These are phyloP conservation scores for Trachythela sp. DNA, from an alignment of 64 coral and sea anemone genomes.

Conservation along the genomic window DNA sequence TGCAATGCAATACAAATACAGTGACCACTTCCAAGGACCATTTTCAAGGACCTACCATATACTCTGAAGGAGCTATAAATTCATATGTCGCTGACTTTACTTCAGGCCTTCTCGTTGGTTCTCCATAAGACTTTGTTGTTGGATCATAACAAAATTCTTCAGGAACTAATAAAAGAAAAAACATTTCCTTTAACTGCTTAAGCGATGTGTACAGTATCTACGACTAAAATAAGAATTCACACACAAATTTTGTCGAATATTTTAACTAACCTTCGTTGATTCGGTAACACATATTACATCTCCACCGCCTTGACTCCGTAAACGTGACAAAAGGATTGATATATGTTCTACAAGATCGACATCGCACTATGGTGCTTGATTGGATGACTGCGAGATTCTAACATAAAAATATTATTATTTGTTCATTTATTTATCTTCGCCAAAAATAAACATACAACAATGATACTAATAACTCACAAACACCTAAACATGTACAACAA, in stretches of 20 bases:
- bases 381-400: conserved; percentile 95
- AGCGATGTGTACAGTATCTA: no score
- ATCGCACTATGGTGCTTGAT: conserved; percentile 87
- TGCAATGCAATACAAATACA: not conserved
- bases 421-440: not conserved
- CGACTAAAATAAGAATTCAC: no score
- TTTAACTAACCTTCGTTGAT: conserved; percentile 80
- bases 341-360: conserved; percentile 97
- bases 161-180: conserved; percentile 60
- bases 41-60: conserved; percentile 54
- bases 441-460: no score
- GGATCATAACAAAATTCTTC: conserved; percentile 99
- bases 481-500: no score
- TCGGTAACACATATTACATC: conserved; percentile 95
- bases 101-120: conserved; percentile 92
- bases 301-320: conserved; percentile 78
- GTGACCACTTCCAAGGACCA: not conserved
- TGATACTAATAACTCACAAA: no score
- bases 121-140: conserved; percentile 75
- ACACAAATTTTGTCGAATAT: no score
- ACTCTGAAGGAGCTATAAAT: conserved; percentile 98
- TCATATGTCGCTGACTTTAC: conserved; percentile 82
- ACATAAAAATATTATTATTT: not conserved
- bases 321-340: conserved; percentile 99
- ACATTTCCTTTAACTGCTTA: not conserved